Percentiles rank a stretch among this genome's conserved stretches.
These are phyloP conservation scores for Latrodectus elegans DNA, from an alignment of 2,888 invertebrate species.

Conservation along the genomic window DNA sequence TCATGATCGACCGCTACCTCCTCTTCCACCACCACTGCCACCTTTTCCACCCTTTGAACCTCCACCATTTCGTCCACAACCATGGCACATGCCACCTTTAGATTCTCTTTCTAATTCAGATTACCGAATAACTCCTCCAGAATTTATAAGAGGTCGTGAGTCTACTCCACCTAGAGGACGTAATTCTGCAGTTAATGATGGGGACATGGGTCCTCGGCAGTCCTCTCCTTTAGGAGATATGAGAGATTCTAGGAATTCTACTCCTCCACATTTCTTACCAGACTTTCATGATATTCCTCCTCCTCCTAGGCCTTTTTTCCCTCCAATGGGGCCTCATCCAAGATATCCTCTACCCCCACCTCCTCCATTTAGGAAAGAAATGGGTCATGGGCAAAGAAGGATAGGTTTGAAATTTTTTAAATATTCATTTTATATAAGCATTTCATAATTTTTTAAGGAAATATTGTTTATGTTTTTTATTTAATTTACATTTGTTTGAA, in stretches of 20 bases:
- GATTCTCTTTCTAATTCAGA: constrained; percentile 36
- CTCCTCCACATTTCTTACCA: constrained; percentile 55
- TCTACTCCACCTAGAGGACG: constrained; percentile 45
- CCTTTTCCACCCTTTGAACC: constrained; percentile 31
- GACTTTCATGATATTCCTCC: constrained; percentile 66
- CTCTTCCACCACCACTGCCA: constrained; percentile 23
- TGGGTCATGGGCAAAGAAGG: constrained; percentile 22
- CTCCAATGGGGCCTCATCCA: constrained; percentile 16
- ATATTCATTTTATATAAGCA: background rate
- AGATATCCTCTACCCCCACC: constrained; percentile 29
- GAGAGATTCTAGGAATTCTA: constrained; percentile 59
- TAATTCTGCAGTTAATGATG: constrained; percentile 29
- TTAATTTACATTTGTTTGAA: background rate
- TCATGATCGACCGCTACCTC: constrained; percentile 50
- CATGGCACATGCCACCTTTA: constrained; percentile 22
- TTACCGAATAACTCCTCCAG: constrained; percentile 48
- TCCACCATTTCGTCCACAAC: constrained; percentile 23
- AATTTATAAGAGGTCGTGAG: constrained; percentile 35
- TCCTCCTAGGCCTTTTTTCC: constrained; percentile 26
- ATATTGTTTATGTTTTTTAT: background rate
- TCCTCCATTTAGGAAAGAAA: constrained; percentile 43
- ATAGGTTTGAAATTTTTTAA: constrained; percentile 17
- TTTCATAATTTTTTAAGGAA: background rate
- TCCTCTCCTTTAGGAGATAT: constrained; percentile 38
- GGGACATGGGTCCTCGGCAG: constrained; percentile 19